Evolutionary conservation across 2,888 invertebrate species (phyloP).

Genomic region (Panopea generosa): DNA sequence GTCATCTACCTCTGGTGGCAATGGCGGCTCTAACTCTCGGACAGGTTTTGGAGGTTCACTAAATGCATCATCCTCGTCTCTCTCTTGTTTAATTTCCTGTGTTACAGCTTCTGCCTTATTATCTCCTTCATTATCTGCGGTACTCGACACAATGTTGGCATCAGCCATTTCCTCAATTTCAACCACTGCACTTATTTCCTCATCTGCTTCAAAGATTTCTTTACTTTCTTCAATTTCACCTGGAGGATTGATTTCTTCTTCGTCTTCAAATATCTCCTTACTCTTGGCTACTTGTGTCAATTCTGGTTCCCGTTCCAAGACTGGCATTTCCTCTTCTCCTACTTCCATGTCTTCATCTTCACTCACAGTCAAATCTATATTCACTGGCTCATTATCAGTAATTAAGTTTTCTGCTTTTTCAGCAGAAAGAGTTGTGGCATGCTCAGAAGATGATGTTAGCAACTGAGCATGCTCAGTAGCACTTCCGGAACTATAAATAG

Average conservation of each 20-base stretch:
- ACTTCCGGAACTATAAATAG: conserved; percentile 10
- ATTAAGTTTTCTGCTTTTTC: no score
- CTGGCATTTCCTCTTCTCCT: neutral
- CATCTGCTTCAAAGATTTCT: conserved; percentile 32
- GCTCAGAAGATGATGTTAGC: neutral
- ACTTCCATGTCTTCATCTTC: conserved; percentile 34
- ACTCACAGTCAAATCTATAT: conserved; percentile 25
- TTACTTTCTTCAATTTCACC: conserved; percentile 10
- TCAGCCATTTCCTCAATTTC: conserved; percentile 20
- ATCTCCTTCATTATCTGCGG: neutral
- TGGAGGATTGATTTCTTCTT: conserved; percentile 33
- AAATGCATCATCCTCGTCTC: conserved; percentile 26
- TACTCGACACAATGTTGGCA: conserved; percentile 20
- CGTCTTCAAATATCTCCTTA: conserved; percentile 24
- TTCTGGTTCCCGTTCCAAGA: no score
- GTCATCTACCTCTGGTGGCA: conserved; percentile 6
- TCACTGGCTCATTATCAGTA: no score
- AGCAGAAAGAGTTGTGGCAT: neutral
- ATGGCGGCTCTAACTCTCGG: neutral
- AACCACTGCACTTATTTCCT: conserved; percentile 20
- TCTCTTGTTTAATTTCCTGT: conserved; percentile 43
- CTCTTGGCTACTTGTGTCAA: no score
- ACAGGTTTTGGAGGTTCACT: conserved; percentile 19
- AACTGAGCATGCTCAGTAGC: conserved; percentile 15
- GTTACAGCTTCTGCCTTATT: neutral